Base-by-base conservation (phyloP, 2,113 vertebrate species). In the Laticauda colubrina region DNA sequence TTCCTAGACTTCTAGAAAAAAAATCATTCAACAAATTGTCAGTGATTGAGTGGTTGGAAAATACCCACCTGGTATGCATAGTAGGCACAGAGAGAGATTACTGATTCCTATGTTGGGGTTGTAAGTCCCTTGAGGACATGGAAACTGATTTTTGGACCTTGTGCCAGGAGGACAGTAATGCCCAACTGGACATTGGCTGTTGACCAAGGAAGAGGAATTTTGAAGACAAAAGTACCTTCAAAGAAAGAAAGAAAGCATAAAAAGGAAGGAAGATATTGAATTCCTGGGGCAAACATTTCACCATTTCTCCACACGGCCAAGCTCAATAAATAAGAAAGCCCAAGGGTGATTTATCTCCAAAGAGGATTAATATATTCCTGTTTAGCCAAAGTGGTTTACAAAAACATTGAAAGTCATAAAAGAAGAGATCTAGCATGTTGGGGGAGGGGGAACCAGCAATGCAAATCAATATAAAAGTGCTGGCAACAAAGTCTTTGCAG, bases 121-220 rank as follows among this genome's bases (percentile, higher is more conserved):
- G 95, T 98, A 98, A 5, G 98, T 98, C 43, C 98, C 98, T 90
- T 93, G 93, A 89, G 98, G 98, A 94, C 99, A 99, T 0, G 98
- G 98, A 93, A 98, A 98, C 96, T 98, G 98, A 91, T 97, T 96
- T 90, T 97, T 95, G 90, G 97, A 98, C 94, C 96, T 94, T 1
- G 98, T 98, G 81, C 98, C 96, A 0, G 89, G 0, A 0, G 98
- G 98, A 91, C 99, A 99, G 96, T 98, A 99, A 94, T 99, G 97
- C 23, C 98, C 98, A 43, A 95, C 7, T 34, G 97, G 97, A 95
- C 99, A 99, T 18, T 97, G 96, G 0, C 97, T 97, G 88, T 94
- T 97, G 81, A 88, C 87, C 54, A 97, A 95, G 1, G 97, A 96
- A 87, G 98, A 98, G 43, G 97, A 97, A 89, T 96, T 98, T 39